Base-by-base conservation (phyloP, 2,113 vertebrate species). In the Redunca redunca region DNA sequence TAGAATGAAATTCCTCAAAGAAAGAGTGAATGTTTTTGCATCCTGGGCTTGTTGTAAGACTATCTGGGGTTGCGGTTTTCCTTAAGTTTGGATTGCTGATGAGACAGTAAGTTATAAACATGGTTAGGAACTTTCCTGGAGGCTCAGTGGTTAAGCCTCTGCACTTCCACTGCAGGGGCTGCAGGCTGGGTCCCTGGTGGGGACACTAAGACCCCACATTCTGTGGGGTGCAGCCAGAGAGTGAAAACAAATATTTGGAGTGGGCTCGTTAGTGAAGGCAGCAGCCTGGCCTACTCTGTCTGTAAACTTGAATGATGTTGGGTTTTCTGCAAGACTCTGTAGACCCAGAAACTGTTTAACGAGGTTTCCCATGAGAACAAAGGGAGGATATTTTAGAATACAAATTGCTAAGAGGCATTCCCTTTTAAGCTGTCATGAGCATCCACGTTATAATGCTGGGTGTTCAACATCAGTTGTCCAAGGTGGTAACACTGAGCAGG, bases 401-500 rank as follows among this genome's bases (percentile, higher is more conserved):
- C 46, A 62, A 57, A 90, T 84, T 92, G 30, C 67, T 26, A 82
- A 97, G 62, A 88, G 74, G 8, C 50, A 64, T 77, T 90, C 13
- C 53, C 8, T 96, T 93, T 74, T 64, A 87, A 92, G n/a, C 81
- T 84, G 30, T 77, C 91, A 48, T 3, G 64, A 86, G 48, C 60
- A 93, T 52, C 1, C 14, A 83, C 12, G 2, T 78, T 89, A 85
- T 43, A 58, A 77, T 40, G 71, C 80, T 92, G 80, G 25, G 5
- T 33, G 23, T 52, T 55, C 26, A 86, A 23, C 36, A 60, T 23
- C 33, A 46, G 0, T 91, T 78, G 77, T 86, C 67, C 6, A 71
- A n/a, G 57, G 58, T 80, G 50, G 94, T 90, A 94, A 90, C 71
- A 93, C 46, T 81, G 94, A 97, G 60, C 21, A 81, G 36, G 16